phyloP scores from a whole-genome alignment of 2,113 vertebrate genomes.

The Phyllostomus discolor region DNA sequence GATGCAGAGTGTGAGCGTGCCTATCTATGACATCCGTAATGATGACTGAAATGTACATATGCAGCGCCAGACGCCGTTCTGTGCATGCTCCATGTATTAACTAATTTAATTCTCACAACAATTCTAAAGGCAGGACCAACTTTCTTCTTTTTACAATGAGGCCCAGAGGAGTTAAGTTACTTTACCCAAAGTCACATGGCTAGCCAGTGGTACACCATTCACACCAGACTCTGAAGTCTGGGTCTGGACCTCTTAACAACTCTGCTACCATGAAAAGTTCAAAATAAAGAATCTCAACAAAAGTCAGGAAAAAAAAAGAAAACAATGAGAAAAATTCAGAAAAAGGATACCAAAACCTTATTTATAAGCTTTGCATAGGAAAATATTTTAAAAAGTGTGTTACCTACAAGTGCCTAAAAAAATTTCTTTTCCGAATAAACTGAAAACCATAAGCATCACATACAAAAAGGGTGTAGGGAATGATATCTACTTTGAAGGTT shows the following conservation, averaged over 20 bases:
- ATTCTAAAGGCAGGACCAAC: not conserved
- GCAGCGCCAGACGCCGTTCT: not conserved
- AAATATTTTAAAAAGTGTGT: not conserved
- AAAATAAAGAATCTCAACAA: conserved; percentile 15
- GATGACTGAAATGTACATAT: not conserved
- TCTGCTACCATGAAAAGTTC: not conserved
- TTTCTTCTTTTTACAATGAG: not conserved
- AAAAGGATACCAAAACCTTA: not conserved
- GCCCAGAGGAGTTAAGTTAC: not conserved
- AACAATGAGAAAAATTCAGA: not conserved
- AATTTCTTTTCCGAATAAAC: not conserved
- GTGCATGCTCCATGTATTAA: not conserved
- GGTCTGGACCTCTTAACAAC: not conserved
- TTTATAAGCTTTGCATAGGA: not conserved
- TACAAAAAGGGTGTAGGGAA: not conserved
- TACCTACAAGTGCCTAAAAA: not conserved
- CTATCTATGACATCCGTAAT: not conserved
- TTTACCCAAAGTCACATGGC: not conserved
- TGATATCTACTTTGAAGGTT: not conserved
- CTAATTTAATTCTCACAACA: conserved; percentile 8
- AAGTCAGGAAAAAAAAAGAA: not conserved
- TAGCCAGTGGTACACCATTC: not conserved
- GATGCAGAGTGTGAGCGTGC: not conserved
- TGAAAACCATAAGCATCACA: not conserved
- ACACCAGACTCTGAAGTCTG: not conserved